A percentile compares a stretch with the other conserved stretches of the same genome.
Evolutionary conservation across 2,113 vertebrate species (phyloP).

Genomic region (Sterrhoptilus dennistouni): DNA sequence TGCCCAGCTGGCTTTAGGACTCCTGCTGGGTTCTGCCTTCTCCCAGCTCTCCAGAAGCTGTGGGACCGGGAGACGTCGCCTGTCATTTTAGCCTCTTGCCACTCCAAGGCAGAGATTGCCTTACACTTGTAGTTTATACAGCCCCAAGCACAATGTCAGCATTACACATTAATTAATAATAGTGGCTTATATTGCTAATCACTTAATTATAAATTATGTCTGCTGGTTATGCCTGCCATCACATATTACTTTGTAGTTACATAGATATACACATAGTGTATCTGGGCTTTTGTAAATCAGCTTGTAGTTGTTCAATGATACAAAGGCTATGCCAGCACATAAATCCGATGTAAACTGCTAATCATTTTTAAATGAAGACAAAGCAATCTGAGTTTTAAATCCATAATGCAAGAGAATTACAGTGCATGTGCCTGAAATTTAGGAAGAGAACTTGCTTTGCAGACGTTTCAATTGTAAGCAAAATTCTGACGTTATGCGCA

Average conservation of each 20-base stretch:
- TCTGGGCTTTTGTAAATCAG: constrained; percentile 61
- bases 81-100: constrained; percentile 22
- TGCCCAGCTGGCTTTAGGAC: neutral
- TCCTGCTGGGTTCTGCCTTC: neutral
- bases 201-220: constrained; percentile 68
- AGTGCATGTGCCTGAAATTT: constrained; percentile 22
- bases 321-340: constrained; percentile 35
- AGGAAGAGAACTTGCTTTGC: constrained; percentile 51
- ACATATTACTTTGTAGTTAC: constrained; percentile 59
- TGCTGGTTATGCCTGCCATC: constrained; percentile 63
- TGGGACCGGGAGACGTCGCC: neutral
- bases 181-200: constrained; percentile 64
- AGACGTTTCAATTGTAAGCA: constrained; percentile 51
- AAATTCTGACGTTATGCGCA: constrained; percentile 52
- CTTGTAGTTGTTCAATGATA: constrained; percentile 55
- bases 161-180: constrained; percentile 62
- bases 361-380: constrained; percentile 68
- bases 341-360: constrained; percentile 64
- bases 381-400: constrained; percentile 66
- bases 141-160: constrained; percentile 60
- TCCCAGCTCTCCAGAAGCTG: neutral
- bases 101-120: constrained; percentile 35
- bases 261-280: constrained; percentile 6
- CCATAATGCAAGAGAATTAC: constrained; percentile 44
- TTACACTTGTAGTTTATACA: constrained; percentile 37